Evolutionary conservation across 2,113 vertebrate genomes (phyloP).

Genomic region (Piprites chloris): DNA sequence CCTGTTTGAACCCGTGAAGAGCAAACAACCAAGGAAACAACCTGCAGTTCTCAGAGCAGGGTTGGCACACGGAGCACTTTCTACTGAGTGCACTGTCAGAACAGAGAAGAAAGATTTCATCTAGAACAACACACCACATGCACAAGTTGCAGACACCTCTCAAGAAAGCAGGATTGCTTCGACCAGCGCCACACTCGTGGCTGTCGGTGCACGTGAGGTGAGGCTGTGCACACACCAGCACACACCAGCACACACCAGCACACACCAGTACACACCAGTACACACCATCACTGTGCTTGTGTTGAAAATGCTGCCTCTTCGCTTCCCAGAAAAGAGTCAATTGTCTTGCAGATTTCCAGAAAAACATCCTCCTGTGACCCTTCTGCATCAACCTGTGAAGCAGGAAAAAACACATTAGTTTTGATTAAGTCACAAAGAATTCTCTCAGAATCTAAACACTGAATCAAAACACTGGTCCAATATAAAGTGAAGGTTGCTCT

Average conservation of each 20-base stretch:
- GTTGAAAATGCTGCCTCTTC: slow-evolving; percentile 12
- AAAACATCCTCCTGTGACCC: slow-evolving; percentile 85
- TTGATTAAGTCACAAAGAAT: background rate
- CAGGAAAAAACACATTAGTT: background rate
- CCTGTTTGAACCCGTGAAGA: background rate
- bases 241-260: background rate
- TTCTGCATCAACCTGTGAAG: slow-evolving; percentile 86
- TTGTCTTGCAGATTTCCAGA: slow-evolving; percentile 80
- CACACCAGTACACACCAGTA: background rate
- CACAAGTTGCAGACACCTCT: slow-evolving; percentile 36
- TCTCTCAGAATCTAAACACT: background rate
- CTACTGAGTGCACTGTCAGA: background rate
- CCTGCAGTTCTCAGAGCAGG: background rate
- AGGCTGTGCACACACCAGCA: background rate
- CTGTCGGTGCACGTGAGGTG: background rate
- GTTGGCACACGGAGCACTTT: background rate
- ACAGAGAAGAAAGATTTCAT: background rate
- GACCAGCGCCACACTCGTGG: background rate
- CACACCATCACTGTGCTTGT: background rate
- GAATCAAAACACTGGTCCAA: background rate
- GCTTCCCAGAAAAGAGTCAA: slow-evolving; percentile 78
- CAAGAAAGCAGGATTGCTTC: slow-evolving; percentile 38
- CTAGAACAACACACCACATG: slow-evolving; percentile 23
- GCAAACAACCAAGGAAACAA: background rate
- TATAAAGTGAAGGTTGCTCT: background rate